These are phyloP conservation scores for Acrocephalus arundinaceus DNA, from an alignment of 2,113 vertebrate genomes.

Conservation along the genomic window DNA sequence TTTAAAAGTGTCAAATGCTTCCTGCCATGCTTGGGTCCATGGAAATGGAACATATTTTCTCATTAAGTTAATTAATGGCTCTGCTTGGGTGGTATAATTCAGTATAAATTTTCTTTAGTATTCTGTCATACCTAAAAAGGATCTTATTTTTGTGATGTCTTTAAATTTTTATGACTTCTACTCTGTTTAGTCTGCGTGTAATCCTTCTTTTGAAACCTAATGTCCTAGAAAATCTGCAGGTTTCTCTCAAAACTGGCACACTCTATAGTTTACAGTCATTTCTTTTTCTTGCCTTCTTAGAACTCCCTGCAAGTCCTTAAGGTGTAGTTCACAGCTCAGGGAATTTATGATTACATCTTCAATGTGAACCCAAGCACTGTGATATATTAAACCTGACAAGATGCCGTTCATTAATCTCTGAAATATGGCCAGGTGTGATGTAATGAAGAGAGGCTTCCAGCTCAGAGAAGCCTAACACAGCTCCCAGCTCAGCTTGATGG, in stretches of 20 bases:
- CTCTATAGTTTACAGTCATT: conserved; percentile 62
- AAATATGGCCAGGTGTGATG: conserved; percentile 76
- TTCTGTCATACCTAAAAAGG: conserved; percentile 81
- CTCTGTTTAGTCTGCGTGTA: conserved; percentile 83
- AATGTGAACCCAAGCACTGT: conserved; percentile 60
- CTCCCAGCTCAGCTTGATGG: conserved; percentile 22
- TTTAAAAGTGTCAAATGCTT: conserved; percentile 75
- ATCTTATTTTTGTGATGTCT: conserved; percentile 82
- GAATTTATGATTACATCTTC: conserved; percentile 76
- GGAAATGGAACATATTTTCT: conserved; percentile 81
- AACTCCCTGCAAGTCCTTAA: conserved; percentile 73
- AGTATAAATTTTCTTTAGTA: conserved; percentile 78
- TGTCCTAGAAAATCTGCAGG: conserved; percentile 79
- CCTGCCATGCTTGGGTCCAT: conserved; percentile 67
- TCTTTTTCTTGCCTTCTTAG: conserved; percentile 66
- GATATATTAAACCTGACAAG: conserved; percentile 78
- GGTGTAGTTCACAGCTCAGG: conserved; percentile 72
- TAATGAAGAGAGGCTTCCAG: conserved; percentile 63
- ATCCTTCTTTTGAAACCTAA: conserved; percentile 81
- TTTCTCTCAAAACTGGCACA: conserved; percentile 77
- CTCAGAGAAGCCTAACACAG: conserved; percentile 45
- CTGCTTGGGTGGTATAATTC: conserved; percentile 81
- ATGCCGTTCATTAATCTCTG: conserved; percentile 77
- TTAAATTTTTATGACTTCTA: conserved; percentile 82
- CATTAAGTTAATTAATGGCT: conserved; percentile 80